These are phyloP conservation scores for Lomographa bimaculata DNA, from an alignment of 2,888 invertebrate genomes.

Conservation along the genomic window DNA sequence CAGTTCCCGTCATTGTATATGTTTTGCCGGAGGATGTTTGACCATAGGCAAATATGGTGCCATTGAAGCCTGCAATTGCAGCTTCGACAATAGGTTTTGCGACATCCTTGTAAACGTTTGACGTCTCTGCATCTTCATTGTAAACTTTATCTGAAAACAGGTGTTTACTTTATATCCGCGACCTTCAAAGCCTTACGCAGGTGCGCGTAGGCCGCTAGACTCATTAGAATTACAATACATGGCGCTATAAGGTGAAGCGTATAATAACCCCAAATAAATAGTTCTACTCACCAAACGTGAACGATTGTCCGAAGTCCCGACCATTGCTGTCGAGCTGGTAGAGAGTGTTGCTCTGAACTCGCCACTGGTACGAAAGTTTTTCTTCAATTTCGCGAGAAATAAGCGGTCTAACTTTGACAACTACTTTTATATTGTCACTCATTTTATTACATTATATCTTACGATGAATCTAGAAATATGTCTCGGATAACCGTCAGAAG, in stretches of 20 bases:
- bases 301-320: conserved; percentile 52
- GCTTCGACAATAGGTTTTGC: conserved; percentile 89
- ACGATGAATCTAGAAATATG: conserved; percentile 11
- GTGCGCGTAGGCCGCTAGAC: conserved; percentile 27
- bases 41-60: conserved; percentile 96
- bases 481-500: conserved; percentile 4
- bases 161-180: conserved; percentile 12
- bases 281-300: conserved; percentile 67
- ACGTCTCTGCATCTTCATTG: conserved; percentile 81
- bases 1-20: conserved; percentile 91
- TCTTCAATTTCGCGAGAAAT: conserved; percentile 86
- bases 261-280: conserved; percentile 37
- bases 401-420: conserved; percentile 88
- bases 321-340: conserved; percentile 82
- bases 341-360: conserved; percentile 83
- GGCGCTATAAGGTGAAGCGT: conserved; percentile 15
- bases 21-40: conserved; percentile 96
- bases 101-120: conserved; percentile 86
- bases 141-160: conserved; percentile 88
- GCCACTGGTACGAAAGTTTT: conserved; percentile 84
- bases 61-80: conserved; percentile 90
- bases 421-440: conserved; percentile 89
- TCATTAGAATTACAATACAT: conserved; percentile 40
- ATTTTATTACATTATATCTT: conserved; percentile 56
- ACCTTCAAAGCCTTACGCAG: conserved; percentile 32